phyloP scores from a whole-genome alignment of 2,113 vertebrate genomes.

The Xiphias gladius region DNA sequence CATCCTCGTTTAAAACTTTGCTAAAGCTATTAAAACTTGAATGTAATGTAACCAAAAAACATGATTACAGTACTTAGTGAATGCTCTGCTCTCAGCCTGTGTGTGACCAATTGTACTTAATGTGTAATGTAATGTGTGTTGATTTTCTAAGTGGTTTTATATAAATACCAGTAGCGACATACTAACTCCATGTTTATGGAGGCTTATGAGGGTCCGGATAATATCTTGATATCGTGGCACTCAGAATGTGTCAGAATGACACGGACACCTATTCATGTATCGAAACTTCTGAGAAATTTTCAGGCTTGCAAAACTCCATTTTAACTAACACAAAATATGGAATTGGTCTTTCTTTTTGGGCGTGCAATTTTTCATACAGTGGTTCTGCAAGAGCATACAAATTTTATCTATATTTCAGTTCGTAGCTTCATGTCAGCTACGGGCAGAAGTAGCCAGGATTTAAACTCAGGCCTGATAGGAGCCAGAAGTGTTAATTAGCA shows the following conservation, averaged over 20 bases:
- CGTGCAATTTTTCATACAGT: not conserved
- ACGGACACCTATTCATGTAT: slow-evolving; percentile 68
- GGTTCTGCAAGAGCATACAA: not conserved
- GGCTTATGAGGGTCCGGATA: slow-evolving; percentile 85
- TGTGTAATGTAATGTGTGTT: slow-evolving; percentile 41
- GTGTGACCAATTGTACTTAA: slow-evolving; percentile 56
- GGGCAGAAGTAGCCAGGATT: slow-evolving; percentile 68
- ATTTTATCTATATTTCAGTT: not conserved
- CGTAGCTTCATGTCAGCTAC: slow-evolving; percentile 55
- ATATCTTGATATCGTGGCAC: slow-evolving; percentile 84
- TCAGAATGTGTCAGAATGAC: slow-evolving; percentile 61
- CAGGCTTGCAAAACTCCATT: slow-evolving; percentile 85
- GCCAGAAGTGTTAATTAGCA: slow-evolving; percentile 88
- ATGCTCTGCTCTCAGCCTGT: slow-evolving; percentile 34
- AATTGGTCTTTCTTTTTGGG: not conserved
- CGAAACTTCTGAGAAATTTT: slow-evolving; percentile 81
- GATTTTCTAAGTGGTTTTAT: slow-evolving; percentile 72
- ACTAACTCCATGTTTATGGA: slow-evolving; percentile 79
- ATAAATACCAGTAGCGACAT: slow-evolving; percentile 73
- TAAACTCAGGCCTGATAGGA: slow-evolving; percentile 80
- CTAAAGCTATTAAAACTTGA: not conserved
- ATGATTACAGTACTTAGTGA: slow-evolving; percentile 15
- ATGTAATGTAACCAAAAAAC: not conserved
- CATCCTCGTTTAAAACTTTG: slow-evolving; percentile 19
- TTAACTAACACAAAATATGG: not conserved